Percentiles rank a stretch among this genome's conserved stretches.
phyloP scores from a whole-genome alignment of 2,888 invertebrate species.

The Crocallis elinguaria region DNA sequence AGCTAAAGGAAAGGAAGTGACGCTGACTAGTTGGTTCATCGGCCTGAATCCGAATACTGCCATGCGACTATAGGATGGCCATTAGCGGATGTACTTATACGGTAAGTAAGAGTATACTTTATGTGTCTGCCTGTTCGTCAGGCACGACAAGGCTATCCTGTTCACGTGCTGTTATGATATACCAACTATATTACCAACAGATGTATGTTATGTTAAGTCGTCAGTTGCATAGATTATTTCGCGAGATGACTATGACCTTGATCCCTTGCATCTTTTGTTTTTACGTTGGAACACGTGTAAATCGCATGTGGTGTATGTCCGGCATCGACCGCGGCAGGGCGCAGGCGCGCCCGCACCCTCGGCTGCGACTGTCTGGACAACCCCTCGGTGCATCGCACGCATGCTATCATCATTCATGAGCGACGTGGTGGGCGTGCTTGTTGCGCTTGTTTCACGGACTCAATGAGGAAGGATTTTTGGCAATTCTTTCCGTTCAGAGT shows the following conservation, averaged over 20 bases:
- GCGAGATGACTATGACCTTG: conserved; percentile 8
- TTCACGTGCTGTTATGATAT: conserved; percentile 4
- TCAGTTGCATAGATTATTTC: background rate
- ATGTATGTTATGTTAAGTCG: background rate
- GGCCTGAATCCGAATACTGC: conserved; percentile 68
- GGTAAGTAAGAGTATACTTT: conserved; percentile 40
- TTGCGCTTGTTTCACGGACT: conserved; percentile 21
- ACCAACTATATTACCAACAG: background rate
- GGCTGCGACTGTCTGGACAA: conserved; percentile 51
- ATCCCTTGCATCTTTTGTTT: conserved; percentile 17
- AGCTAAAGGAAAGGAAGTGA: conserved; percentile 75
- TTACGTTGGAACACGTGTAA: conserved; percentile 63
- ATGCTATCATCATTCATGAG: conserved; percentile 27
- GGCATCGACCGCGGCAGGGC: conserved; percentile 68
- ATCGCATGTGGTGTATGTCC: conserved; percentile 63
- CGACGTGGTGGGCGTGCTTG: conserved; percentile 23
- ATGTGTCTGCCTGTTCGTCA: conserved; percentile 37
- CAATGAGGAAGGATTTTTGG: background rate
- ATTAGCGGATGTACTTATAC: conserved; percentile 61
- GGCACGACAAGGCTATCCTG: conserved; percentile 28
- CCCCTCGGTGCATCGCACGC: conserved; percentile 57
- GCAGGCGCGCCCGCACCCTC: conserved; percentile 70
- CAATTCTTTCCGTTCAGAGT: too few species aligned
- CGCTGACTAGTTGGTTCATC: conserved; percentile 65
- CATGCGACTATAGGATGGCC: conserved; percentile 49